Percentiles rank a stretch among this genome's conserved stretches.
Evolutionary conservation across 2,113 vertebrate species (phyloP).

Genomic region (Hydrolagus affinis): DNA sequence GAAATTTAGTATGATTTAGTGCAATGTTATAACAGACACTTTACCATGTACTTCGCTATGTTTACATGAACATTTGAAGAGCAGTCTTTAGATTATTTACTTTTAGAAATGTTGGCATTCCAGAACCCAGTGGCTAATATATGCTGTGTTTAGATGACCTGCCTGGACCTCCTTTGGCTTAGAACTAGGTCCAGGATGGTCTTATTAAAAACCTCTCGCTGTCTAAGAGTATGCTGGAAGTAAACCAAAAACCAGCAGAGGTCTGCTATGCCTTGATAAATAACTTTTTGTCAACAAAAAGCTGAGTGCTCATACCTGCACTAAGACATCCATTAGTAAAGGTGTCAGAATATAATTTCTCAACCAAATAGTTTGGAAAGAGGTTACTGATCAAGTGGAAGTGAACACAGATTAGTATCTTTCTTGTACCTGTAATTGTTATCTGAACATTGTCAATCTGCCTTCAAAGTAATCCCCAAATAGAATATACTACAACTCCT

Average conservation of each 20-base stretch:
- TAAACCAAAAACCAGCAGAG: neutral
- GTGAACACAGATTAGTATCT: conserved; percentile 19
- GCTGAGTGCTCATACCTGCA: neutral
- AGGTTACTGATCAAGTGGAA: conserved; percentile 3
- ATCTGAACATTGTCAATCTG: neutral
- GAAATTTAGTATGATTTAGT: conserved; percentile 26
- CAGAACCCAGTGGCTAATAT: neutral
- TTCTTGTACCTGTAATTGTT: neutral
- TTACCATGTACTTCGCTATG: conserved; percentile 15
- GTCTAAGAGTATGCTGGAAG: neutral
- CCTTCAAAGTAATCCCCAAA: neutral
- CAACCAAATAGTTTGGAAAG: conserved; percentile 30
- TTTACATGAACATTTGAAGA: conserved; percentile 7
- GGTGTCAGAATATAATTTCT: conserved; percentile 12
- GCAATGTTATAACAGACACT: neutral
- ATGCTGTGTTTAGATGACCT: conserved; percentile 1
- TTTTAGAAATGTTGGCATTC: neutral
- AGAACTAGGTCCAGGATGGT: neutral
- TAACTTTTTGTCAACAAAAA: neutral
- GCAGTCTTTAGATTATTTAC: conserved; percentile 17
- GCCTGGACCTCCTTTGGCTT: neutral
- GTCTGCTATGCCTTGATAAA: neutral
- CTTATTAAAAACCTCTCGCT: conserved; percentile 3
- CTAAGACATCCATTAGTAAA: conserved; percentile 13
- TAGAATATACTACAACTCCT: neutral